phyloP scores from a whole-genome alignment of 2,113 vertebrate genomes.

The Ceyx margarethae region DNA sequence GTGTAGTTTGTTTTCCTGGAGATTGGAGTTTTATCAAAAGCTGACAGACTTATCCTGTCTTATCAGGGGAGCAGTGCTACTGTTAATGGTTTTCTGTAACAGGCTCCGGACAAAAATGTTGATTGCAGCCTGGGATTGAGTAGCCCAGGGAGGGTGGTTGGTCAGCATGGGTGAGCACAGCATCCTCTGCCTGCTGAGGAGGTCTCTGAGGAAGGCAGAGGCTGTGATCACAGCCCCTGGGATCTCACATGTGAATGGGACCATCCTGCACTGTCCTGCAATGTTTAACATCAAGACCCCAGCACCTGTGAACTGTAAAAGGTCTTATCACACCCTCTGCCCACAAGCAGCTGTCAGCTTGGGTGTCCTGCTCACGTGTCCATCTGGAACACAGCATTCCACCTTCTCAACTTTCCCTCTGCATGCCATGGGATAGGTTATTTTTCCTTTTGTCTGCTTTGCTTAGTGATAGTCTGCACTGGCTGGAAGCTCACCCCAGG shows the following conservation, averaged over 20 bases:
- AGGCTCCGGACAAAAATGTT: neutral
- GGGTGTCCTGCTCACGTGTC: neutral
- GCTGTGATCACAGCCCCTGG: neutral
- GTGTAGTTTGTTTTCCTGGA: neutral
- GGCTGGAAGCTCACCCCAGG: neutral
- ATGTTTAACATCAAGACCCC: neutral
- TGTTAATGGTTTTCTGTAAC: neutral
- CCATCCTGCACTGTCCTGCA: accelerated
- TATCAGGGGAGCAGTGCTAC: slow-evolving; percentile 46
- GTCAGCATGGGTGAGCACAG: neutral
- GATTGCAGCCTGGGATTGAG: neutral
- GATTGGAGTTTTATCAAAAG: slow-evolving; percentile 20
- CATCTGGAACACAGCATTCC: neutral
- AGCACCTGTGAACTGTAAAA: neutral
- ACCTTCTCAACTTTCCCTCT: neutral
- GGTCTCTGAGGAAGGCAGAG: neutral
- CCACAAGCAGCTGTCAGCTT: neutral
- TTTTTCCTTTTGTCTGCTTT: neutral
- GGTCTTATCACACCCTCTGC: neutral
- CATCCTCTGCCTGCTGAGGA: neutral
- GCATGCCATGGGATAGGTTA: accelerated
- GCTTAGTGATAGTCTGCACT: neutral
- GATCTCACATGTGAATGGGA: accelerated
- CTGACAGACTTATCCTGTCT: slow-evolving; percentile 35
- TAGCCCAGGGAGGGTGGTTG: accelerated